A percentile compares a stretch with the other conserved stretches of the same genome.
phyloP scores from a whole-genome alignment of 2,888 invertebrate species.

The Dyspetes luteomarginatus region DNA sequence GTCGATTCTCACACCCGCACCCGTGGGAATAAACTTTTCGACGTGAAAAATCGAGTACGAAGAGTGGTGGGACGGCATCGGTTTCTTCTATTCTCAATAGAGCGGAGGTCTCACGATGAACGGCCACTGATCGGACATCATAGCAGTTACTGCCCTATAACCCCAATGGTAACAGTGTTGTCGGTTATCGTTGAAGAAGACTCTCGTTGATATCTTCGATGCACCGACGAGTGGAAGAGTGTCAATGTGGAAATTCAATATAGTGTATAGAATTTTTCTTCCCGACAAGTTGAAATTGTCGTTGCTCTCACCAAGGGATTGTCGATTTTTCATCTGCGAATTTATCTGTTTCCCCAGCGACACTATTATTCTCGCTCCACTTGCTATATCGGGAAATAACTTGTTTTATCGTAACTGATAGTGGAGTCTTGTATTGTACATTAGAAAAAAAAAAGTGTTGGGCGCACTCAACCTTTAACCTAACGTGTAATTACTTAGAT shows the following conservation, averaged over 20 bases:
- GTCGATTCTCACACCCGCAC: slow-evolving; percentile 31
- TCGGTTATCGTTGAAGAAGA: neutral
- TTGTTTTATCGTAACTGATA: neutral
- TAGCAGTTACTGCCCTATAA: slow-evolving; percentile 33
- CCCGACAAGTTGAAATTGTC: slow-evolving; percentile 31
- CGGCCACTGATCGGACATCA: slow-evolving; percentile 52
- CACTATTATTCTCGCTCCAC: slow-evolving; percentile 1
- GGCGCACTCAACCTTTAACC: slow-evolving; percentile 25
- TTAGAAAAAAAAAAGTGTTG: neutral
- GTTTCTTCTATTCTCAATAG: slow-evolving; percentile 42
- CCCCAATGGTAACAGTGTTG: slow-evolving; percentile 15
- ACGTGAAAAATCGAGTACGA: slow-evolving; percentile 65
- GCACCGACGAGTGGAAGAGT: slow-evolving; percentile 37
- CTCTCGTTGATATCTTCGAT: slow-evolving; percentile 51
- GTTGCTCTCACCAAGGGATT: neutral
- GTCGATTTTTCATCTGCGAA: neutral
- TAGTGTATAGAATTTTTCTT: slow-evolving; percentile 40
- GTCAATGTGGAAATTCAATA: slow-evolving; percentile 57
- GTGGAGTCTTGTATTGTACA: neutral
- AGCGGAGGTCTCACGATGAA: slow-evolving; percentile 41
- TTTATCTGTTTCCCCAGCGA: neutral
- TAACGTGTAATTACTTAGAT: slow-evolving; percentile 44
- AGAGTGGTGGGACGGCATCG: slow-evolving; percentile 54
- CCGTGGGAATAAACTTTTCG: slow-evolving; percentile 71
- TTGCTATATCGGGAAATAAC: slow-evolving; percentile 12